These are phyloP conservation scores for Drosophila prolongata DNA, from an alignment of 2,888 invertebrate genomes.

Conservation along the genomic window DNA sequence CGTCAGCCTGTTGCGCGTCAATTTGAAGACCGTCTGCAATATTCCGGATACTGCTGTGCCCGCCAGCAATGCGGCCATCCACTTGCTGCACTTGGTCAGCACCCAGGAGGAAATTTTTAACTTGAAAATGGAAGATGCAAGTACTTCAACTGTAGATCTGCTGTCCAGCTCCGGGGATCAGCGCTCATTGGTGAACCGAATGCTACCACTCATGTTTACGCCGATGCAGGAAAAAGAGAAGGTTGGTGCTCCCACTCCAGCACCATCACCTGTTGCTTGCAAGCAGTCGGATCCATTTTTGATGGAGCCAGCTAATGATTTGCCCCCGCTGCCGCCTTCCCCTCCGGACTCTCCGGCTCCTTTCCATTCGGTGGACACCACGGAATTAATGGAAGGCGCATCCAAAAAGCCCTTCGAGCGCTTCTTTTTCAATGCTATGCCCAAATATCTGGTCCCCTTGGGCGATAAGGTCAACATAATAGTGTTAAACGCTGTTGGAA, in stretches of 20 bases:
- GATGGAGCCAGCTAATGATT: too few relatives aligned
- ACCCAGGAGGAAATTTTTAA: conserved; percentile 5
- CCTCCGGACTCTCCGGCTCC: conserved; percentile 25
- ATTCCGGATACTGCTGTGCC: conserved; percentile 45
- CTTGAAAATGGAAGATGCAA: conserved; percentile 21
- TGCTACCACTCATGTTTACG: conserved; percentile 50
- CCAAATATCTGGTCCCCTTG: conserved; percentile 32
- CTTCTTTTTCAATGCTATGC: conserved; percentile 35
- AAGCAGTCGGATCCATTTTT: background rate
- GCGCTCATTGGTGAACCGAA: conserved; percentile 30
- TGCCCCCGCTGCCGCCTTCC: conserved; percentile 44
- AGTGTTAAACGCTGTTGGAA: conserved; percentile 11
- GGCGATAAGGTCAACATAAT: conserved; percentile 31
- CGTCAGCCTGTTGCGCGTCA: conserved; percentile 31
- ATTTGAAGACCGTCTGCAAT: conserved; percentile 38
- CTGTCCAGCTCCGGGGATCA: conserved; percentile 9
- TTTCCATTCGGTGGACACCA: background rate
- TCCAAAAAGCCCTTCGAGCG: conserved; percentile 21
- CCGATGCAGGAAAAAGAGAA: background rate
- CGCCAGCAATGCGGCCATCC: conserved; percentile 22
- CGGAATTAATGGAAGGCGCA: background rate
- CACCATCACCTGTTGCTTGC: background rate
- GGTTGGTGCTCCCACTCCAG: background rate
- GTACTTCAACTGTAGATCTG: conserved; percentile 35
- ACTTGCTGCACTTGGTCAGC: conserved; percentile 15